phyloP scores from a whole-genome alignment of 2,888 invertebrate species.

The Plagodis dolabraria region DNA sequence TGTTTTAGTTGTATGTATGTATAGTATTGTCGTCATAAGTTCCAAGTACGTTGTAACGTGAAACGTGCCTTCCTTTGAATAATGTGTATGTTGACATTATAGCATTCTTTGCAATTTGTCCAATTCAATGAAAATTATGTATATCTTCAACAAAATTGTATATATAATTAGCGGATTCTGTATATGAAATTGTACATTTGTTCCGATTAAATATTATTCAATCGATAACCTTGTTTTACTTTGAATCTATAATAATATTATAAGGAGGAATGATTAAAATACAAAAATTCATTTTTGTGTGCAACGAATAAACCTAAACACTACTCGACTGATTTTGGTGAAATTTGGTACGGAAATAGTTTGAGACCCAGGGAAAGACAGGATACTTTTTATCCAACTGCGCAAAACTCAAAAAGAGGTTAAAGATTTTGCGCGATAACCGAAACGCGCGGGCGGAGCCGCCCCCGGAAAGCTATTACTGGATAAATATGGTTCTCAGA shows the following conservation, averaged over 20 bases:
- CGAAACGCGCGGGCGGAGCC: too few species aligned
- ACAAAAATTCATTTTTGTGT: too few species aligned
- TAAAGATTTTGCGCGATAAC: too few species aligned
- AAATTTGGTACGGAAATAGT: too few species aligned
- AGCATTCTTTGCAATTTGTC: slow-evolving; percentile 41
- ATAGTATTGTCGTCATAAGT: slow-evolving; percentile 19
- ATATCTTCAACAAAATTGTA: slow-evolving; percentile 33
- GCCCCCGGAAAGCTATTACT: too few species aligned
- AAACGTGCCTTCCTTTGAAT: slow-evolving; percentile 60
- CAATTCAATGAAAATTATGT: slow-evolving; percentile 44
- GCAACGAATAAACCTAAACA: too few species aligned
- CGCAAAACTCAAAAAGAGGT: too few species aligned
- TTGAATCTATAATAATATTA: background rate
- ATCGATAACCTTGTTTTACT: background rate
- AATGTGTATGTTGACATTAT: slow-evolving; percentile 50
- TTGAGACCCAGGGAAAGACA: too few species aligned
- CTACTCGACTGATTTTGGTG: too few species aligned
- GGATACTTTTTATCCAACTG: too few species aligned
- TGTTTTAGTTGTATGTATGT: slow-evolving; percentile 8
- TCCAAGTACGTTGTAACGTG: slow-evolving; percentile 19
- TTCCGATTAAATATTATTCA: slow-evolving; percentile 62
- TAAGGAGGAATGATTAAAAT: too few species aligned
- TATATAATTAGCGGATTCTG: slow-evolving; percentile 43
- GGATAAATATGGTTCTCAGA: too few species aligned
- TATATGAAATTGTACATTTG: slow-evolving; percentile 76